These are phyloP conservation scores for Mungos mungo DNA, from an alignment of 2,113 vertebrate species.

Conservation along the genomic window DNA sequence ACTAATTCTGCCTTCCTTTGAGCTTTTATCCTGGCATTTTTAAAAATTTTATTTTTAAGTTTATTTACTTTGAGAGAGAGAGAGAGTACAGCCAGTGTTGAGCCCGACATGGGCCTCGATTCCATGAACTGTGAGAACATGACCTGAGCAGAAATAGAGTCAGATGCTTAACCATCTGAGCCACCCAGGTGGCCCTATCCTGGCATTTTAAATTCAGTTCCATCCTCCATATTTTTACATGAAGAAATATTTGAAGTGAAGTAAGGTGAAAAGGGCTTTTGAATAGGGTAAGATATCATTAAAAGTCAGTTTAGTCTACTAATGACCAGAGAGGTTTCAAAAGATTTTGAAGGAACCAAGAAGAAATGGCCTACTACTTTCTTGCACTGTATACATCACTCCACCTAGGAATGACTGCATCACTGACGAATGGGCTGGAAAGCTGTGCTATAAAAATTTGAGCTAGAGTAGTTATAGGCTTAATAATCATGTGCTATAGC, in stretches of 20 bases:
- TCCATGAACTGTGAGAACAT: no score
- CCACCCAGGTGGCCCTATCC: neutral
- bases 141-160: no score
- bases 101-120: no score
- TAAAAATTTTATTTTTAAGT: no score
- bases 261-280: neutral
- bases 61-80: no score
- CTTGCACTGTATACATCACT: fast-evolving
- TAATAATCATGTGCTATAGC: neutral
- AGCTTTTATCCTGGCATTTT: neutral
- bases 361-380: neutral
- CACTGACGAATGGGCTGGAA: neutral
- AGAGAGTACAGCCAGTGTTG: no score
- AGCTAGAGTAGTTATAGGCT: neutral
- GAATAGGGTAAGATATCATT: neutral
- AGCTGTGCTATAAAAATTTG: neutral
- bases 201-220: neutral
- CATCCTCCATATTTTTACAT: neutral
- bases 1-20: neutral
- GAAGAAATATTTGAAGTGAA: slow-evolving; percentile 44
- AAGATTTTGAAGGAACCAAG: neutral
- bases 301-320: neutral
- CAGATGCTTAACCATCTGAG: no score
- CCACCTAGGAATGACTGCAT: neutral
- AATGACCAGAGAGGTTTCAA: neutral